These are phyloP conservation scores for Tachysurus fulvidraco DNA, from an alignment of 2,113 vertebrate genomes.

Conservation along the genomic window DNA sequence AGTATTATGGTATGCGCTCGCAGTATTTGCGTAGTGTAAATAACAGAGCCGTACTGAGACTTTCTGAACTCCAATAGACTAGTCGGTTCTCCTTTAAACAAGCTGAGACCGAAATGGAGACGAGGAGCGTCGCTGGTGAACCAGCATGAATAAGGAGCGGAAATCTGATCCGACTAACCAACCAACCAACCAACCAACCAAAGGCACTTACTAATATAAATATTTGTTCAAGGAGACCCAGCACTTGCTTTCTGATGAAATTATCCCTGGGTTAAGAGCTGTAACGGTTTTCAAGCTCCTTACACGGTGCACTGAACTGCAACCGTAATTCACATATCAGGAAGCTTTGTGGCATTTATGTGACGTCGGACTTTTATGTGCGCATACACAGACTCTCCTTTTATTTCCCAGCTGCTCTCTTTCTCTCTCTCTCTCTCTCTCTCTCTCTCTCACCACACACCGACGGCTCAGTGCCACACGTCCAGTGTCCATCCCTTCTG, in stretches of 20 bases:
- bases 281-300: not conserved
- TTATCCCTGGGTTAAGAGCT: not conserved
- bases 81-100: not conserved
- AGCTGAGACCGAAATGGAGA: not conserved
- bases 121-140: not conserved
- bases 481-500: conserved; percentile 31
- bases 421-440: no score
- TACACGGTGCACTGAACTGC: not conserved
- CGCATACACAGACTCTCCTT: conserved; percentile 8
- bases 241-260: not conserved
- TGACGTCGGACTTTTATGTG: not conserved
- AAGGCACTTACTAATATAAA: not conserved
- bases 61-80: not conserved
- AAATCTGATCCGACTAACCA: not conserved
- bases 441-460: not conserved
- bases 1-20: not conserved
- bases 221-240: not conserved
- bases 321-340: not conserved
- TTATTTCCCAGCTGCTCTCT: conserved; percentile 4
- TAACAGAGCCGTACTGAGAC: not conserved
- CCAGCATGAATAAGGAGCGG: not conserved
- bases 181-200: not conserved
- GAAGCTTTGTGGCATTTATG: conserved; percentile 10
- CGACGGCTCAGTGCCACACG: conserved; percentile 47
- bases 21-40: not conserved